Conservation (phyloP, 2,888 invertebrate species). For the Stratiomys singularior region DNA sequence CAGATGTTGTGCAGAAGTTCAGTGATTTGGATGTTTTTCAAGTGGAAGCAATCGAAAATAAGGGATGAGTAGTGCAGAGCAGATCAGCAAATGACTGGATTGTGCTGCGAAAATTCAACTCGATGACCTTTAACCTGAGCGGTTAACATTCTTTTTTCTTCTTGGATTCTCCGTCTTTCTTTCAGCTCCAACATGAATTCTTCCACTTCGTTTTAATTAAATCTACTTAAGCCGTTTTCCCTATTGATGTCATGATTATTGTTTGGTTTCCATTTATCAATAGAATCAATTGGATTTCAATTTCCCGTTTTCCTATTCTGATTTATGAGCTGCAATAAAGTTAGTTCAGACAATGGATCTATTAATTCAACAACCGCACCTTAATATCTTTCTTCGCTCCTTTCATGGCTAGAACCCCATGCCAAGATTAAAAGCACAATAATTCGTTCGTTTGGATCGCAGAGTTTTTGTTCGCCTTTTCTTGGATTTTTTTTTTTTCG, state of each 20-base stretch:
- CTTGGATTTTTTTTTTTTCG: not conserved
- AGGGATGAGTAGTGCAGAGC: not conserved
- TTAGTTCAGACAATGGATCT: constrained; percentile 29
- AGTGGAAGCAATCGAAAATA: not conserved
- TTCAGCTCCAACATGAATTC: not conserved
- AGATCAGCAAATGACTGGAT: not conserved
- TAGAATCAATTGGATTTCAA: constrained; percentile 36
- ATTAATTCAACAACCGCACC: constrained; percentile 39
- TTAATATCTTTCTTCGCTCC: constrained; percentile 18
- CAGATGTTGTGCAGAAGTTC: not conserved
- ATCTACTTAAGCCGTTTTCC: not conserved
- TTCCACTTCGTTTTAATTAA: not conserved
- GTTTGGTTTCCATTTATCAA: constrained; percentile 41
- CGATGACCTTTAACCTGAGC: not conserved
- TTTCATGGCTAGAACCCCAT: not conserved
- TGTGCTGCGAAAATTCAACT: not conserved
- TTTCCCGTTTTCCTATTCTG: constrained; percentile 27
- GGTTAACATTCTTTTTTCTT: too few species aligned
- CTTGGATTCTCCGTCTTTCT: too few species aligned
- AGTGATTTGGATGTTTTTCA: not conserved
- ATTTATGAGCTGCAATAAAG: constrained; percentile 33
- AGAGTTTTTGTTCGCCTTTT: not conserved
- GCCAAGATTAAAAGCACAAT: constrained; percentile 6
- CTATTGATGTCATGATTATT: constrained; percentile 12
- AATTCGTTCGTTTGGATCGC: not conserved